Percentiles rank a stretch among this genome's conserved stretches.
Conservation (phyloP, 2,797 vertebrate species). For the Pachyuromys duprasi region DNA sequence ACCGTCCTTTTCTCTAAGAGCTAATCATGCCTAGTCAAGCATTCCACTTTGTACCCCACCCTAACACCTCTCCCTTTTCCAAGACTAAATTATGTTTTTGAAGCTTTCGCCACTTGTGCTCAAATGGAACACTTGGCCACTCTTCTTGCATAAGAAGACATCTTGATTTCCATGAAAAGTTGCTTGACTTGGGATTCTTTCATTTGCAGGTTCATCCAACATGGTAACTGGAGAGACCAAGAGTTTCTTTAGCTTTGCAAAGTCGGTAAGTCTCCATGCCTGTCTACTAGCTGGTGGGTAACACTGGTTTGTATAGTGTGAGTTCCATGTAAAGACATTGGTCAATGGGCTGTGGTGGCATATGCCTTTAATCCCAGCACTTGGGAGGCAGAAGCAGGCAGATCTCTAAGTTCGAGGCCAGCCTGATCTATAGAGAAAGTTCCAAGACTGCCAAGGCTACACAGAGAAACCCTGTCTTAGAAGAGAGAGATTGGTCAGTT, state of each 20-base stretch:
- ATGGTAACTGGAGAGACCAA: conserved; percentile 99
- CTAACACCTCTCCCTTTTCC: not conserved
- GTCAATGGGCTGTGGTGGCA: not conserved
- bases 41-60: too few species aligned
- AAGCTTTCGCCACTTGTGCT: not conserved
- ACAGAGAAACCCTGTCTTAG: not conserved
- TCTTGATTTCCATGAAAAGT: not conserved
- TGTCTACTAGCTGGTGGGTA: accelerated
- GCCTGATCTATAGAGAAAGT: too few species aligned
- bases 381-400: not conserved
- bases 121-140: not conserved
- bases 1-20: conserved; percentile 1
- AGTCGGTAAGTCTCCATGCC: conserved; percentile 93
- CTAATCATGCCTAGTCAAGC: not conserved
- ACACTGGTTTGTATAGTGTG: not conserved
- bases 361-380: not conserved
- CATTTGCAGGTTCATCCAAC: conserved; percentile 96
- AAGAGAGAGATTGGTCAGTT: not conserved
- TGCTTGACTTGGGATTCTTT: conserved; percentile 64
- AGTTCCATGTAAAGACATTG: not conserved
- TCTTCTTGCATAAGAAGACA: not conserved
- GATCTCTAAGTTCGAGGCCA: not conserved
- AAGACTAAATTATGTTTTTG: conserved; percentile 30
- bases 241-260: conserved; percentile 99
- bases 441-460: not conserved